phyloP scores from a whole-genome alignment of 2,888 invertebrate species.

The Metalampra italica region DNA sequence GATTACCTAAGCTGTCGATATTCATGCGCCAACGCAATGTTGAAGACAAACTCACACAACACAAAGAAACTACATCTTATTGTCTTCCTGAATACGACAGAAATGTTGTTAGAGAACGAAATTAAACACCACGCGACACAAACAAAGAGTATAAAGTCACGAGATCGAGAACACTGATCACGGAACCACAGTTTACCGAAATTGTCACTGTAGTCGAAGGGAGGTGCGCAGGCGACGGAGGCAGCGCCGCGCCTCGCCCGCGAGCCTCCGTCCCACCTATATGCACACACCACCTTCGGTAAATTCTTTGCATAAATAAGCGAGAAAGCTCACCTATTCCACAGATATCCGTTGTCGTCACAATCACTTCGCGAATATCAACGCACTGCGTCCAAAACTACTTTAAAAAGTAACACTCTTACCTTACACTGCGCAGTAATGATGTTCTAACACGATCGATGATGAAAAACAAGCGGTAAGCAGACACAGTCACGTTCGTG shows the following conservation, averaged over 20 bases:
- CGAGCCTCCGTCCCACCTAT: conserved; percentile 53
- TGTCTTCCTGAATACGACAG: conserved; percentile 31
- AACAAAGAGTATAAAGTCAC: conserved; percentile 53
- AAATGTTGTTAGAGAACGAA: conserved; percentile 27
- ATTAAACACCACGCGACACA: conserved; percentile 43
- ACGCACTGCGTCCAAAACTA: conserved; percentile 63
- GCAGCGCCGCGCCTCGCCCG: conserved; percentile 57
- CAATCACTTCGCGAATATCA: conserved; percentile 53
- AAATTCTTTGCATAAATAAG: conserved; percentile 76
- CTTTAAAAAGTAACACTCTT: conserved; percentile 59
- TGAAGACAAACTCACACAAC: conserved; percentile 42
- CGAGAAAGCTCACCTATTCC: conserved; percentile 61
- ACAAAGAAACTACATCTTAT: conserved; percentile 59
- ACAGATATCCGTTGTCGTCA: conserved; percentile 35
- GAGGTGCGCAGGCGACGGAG: conserved; percentile 68
- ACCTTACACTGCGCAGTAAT: conserved; percentile 74
- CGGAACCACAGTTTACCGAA: conserved; percentile 44
- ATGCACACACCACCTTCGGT: conserved; percentile 71
- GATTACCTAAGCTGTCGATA: conserved; percentile 44
- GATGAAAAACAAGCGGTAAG: conserved; percentile 64
- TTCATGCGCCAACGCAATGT: conserved; percentile 43
- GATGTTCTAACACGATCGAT: conserved; percentile 72
- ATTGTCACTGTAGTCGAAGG: conserved; percentile 48
- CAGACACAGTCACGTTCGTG: conserved; percentile 72
- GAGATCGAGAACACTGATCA: conserved; percentile 53